Evolutionary conservation across 2,888 invertebrate species (phyloP), one percentile per base, ranked within the genome.

Genomic region (Andrena minutula): DNA sequence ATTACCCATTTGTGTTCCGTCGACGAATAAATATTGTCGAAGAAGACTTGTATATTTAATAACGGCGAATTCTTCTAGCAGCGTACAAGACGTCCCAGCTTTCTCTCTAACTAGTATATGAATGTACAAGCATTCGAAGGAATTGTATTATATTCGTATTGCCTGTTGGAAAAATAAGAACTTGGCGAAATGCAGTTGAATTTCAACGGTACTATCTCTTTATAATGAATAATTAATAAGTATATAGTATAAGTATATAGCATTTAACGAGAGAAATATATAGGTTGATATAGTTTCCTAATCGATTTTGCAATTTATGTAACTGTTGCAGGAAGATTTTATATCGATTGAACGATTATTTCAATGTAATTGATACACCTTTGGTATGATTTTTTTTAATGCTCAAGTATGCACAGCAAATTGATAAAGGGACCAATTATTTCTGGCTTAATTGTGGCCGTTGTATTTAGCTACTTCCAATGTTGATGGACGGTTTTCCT

Each of bases 1-100:
- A 74, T 71, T 84, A 51, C 63, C 80, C 68, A 73, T 23, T 77
- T 87, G 84, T 87, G 84, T 87, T 87, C 88, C 74, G 72, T 70
- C 65, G 69, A 63, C 73, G 61, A 71, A n/a, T 16, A 53, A 64
- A 61, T 7, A 58, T 81, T 76, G 70, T 75, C 70, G 58, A 32
- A 71, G n/a, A 85, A 86, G 79, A 79, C 75, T 86, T 79, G 28
- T 74, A 69, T 80, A 75, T 80, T 78, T 49, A 74, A 66, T 64
- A 56, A 63, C 61, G 58, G 56, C 61, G 30, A 63, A 82, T 66
- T 53, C 68, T 73, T 64, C 35, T 6, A 68, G 28, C 35, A 75
- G 68, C 47, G 16, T 56, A 1, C 81, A 80, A 72, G 61, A 30
- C 73, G 30, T 66, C 73, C 28, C 66, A 23, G 77, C 41, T 75